phyloP scores from a whole-genome alignment of 2,888 invertebrate species.

The Polydrusus pterygomalis region DNA sequence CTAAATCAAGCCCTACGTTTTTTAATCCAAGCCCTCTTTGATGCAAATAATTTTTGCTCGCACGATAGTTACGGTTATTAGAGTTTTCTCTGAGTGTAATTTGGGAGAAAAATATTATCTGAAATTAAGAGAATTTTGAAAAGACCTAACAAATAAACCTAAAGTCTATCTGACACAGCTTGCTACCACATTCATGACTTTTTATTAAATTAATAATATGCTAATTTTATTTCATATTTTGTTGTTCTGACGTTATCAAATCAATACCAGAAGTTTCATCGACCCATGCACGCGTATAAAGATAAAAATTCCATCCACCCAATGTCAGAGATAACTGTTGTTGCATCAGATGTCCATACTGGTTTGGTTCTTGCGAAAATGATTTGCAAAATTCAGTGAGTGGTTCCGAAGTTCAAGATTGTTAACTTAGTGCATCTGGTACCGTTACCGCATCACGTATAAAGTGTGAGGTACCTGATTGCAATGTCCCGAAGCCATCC shows the following conservation, averaged over 20 bases:
- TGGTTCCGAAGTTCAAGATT: slow-evolving; percentile 18
- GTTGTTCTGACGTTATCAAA: neutral
- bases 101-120: too few species aligned
- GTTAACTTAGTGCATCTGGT: slow-evolving; percentile 20
- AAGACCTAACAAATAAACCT: too few species aligned
- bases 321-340: slow-evolving; percentile 19
- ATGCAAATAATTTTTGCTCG: too few species aligned
- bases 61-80: too few species aligned
- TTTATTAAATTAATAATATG: too few species aligned
- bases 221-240: neutral
- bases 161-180: too few species aligned
- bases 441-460: slow-evolving; percentile 31
- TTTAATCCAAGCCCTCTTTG: too few species aligned
- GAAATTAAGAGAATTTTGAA: too few species aligned
- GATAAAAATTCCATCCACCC: slow-evolving; percentile 16
- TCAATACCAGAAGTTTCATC: neutral
- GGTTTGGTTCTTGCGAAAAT: slow-evolving; percentile 34
- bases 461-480: neutral
- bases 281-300: neutral
- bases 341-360: slow-evolving; percentile 5
- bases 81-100: too few species aligned
- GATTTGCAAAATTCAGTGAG: slow-evolving; percentile 29
- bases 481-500: neutral
- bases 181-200: too few species aligned
- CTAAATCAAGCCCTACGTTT: too few species aligned